phyloP scores from a whole-genome alignment of 2,888 invertebrate genomes.

The Tinea semifulvella region DNA sequence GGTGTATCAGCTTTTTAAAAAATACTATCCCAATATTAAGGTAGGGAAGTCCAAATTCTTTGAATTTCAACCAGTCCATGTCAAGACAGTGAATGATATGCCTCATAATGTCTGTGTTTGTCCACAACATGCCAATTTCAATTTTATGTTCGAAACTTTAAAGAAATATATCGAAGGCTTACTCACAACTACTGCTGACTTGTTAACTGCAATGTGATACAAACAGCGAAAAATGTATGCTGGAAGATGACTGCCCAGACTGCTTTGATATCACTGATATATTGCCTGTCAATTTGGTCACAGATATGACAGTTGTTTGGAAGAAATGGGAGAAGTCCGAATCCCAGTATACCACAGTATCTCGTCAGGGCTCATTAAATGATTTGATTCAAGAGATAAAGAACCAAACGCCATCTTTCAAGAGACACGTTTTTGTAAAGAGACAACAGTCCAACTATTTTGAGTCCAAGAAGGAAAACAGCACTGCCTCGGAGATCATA shows the following conservation, averaged over 20 bases:
- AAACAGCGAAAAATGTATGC: slow-evolving; percentile 13
- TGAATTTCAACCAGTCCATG: slow-evolving; percentile 15
- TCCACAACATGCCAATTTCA: slow-evolving; percentile 12
- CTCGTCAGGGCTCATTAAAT: slow-evolving; percentile 9
- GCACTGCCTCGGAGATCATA: slow-evolving; percentile 7
- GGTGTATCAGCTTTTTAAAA: slow-evolving; percentile 14
- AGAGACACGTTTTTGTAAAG: slow-evolving; percentile 12
- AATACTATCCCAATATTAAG: slow-evolving; percentile 12
- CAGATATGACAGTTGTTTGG: slow-evolving; percentile 6
- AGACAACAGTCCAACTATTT: slow-evolving; percentile 11
- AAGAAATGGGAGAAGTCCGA: slow-evolving; percentile 12
- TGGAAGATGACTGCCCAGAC: slow-evolving; percentile 2
- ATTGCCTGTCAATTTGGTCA: slow-evolving; percentile 1
- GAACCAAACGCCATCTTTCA: slow-evolving; percentile 11
- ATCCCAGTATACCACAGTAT: background rate
- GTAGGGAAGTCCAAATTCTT: slow-evolving; percentile 14
- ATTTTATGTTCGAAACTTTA: slow-evolving; percentile 12
- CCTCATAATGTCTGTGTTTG: slow-evolving; percentile 15
- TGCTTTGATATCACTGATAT: slow-evolving; percentile 13
- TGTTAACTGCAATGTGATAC: slow-evolving; percentile 12
- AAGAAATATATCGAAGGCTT: background rate
- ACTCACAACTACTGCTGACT: background rate
- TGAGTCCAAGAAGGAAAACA: slow-evolving; percentile 1
- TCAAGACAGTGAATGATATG: slow-evolving; percentile 13
- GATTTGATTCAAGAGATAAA: slow-evolving; percentile 12